Percentiles rank a stretch among this genome's conserved stretches.
Conservation (phyloP, 2,888 invertebrate species). For the Syrista parreyssii region DNA sequence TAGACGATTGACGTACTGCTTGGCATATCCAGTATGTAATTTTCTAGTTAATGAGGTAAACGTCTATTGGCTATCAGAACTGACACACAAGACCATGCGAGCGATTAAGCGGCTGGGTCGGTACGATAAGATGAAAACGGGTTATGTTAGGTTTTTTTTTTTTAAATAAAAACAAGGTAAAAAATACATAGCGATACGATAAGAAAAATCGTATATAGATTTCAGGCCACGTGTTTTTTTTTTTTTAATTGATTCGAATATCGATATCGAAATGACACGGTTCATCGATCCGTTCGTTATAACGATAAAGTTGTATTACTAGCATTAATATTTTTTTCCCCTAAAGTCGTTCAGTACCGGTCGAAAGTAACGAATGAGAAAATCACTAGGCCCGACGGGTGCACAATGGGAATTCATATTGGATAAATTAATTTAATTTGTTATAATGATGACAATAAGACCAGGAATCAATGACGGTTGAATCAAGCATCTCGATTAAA, state of each 20-base stretch:
- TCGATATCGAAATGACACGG: background rate
- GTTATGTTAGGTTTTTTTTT: background rate
- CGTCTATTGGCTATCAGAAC: background rate
- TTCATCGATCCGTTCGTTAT: background rate
- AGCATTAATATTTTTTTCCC: background rate
- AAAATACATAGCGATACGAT: background rate
- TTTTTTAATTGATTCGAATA: background rate
- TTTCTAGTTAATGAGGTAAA: background rate
- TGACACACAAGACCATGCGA: background rate
- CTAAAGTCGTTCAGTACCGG: background rate
- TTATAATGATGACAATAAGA: background rate
- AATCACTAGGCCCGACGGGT: background rate
- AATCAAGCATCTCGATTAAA: background rate
- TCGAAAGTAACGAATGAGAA: background rate
- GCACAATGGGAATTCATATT: background rate
- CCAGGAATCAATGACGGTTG: background rate
- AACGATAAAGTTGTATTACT: background rate
- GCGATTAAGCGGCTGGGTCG: background rate
- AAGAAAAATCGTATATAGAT: background rate
- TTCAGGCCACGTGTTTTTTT: background rate
- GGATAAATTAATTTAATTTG: background rate
- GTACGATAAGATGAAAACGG: background rate
- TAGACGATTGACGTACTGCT: background rate
- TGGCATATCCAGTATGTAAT: background rate
- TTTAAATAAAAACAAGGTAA: background rate